Conservation (phyloP, 2,797 vertebrate genomes). For the Geotrypetes seraphini region DNA sequence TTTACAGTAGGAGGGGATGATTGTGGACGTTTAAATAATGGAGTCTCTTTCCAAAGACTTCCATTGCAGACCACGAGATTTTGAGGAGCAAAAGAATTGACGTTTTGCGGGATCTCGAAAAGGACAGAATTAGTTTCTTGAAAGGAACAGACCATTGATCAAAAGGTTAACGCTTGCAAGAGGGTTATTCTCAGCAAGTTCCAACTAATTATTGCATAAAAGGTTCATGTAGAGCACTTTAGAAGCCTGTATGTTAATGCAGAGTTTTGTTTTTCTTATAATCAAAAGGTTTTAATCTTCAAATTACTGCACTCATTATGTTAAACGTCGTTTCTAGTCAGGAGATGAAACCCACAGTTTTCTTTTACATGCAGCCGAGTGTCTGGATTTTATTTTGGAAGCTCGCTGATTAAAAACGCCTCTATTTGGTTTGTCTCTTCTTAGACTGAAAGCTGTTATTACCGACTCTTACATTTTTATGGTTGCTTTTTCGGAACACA, state of each 20-base stretch:
- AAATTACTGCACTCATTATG: conserved; percentile 21
- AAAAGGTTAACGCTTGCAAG: too few relatives aligned
- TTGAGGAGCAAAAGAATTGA: too few relatives aligned
- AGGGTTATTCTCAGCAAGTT: too few relatives aligned
- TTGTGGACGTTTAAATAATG: too few relatives aligned
- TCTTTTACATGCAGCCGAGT: conserved; percentile 14
- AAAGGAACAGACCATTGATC: too few relatives aligned
- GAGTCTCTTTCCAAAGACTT: too few relatives aligned
- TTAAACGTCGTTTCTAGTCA: conserved; percentile 19
- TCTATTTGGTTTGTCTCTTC: background rate
- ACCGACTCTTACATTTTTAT: background rate
- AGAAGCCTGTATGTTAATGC: conserved; percentile 29
- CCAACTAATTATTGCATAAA: too few relatives aligned
- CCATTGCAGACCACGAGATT: too few relatives aligned
- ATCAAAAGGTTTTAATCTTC: conserved; percentile 28
- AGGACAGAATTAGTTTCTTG: too few relatives aligned
- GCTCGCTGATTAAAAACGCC: conserved; percentile 12
- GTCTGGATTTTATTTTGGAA: conserved; percentile 13
- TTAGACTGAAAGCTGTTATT: conserved; percentile 14
- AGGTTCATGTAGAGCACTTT: too few relatives aligned
- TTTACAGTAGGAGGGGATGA: too few relatives aligned
- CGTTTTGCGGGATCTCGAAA: too few relatives aligned
- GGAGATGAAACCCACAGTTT: conserved; percentile 9
- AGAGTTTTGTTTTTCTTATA: conserved; percentile 32
- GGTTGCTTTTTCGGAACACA: background rate